phyloP scores from a whole-genome alignment of 2,888 invertebrate genomes.

The Sinelater perroti region DNA sequence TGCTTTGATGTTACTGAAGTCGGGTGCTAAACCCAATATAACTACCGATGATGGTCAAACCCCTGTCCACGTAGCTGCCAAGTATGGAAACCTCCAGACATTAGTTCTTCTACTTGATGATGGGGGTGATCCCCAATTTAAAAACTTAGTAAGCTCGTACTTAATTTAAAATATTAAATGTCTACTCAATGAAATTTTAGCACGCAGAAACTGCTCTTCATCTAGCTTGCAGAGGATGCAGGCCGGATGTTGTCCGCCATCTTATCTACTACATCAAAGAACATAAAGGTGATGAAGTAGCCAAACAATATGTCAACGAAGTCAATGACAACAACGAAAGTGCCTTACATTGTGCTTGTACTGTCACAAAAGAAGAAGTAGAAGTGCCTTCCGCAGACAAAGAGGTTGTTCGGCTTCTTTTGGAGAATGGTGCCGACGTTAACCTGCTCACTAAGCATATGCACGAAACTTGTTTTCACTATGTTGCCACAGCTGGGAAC shows the following conservation, averaged over 20 bases:
- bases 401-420: slow-evolving; percentile 87
- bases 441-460: slow-evolving; percentile 84
- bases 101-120: slow-evolving; percentile 89
- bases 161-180: slow-evolving; percentile 13
- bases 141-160: slow-evolving; percentile 78
- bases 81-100: slow-evolving; percentile 89
- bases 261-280: slow-evolving; percentile 84
- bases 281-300: slow-evolving; percentile 77
- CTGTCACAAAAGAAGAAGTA: slow-evolving; percentile 85
- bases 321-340: slow-evolving; percentile 93
- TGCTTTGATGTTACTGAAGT: slow-evolving; percentile 96
- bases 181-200: slow-evolving; percentile 26
- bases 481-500: slow-evolving; percentile 94
- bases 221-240: slow-evolving; percentile 87
- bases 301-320: slow-evolving; percentile 86
- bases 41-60: slow-evolving; percentile 96
- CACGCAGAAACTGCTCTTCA: slow-evolving; percentile 94
- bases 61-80: slow-evolving; percentile 95
- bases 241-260: slow-evolving; percentile 85
- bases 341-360: slow-evolving; percentile 93
- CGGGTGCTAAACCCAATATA: slow-evolving; percentile 96
- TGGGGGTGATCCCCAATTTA: slow-evolving; percentile 90
- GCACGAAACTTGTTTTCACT: slow-evolving; percentile 94
- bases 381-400: slow-evolving; percentile 76
- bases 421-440: slow-evolving; percentile 93